Percentiles rank a stretch among this genome's conserved stretches.
phyloP scores from a whole-genome alignment of 2,113 vertebrate genomes.

The Lampris incognitus region DNA sequence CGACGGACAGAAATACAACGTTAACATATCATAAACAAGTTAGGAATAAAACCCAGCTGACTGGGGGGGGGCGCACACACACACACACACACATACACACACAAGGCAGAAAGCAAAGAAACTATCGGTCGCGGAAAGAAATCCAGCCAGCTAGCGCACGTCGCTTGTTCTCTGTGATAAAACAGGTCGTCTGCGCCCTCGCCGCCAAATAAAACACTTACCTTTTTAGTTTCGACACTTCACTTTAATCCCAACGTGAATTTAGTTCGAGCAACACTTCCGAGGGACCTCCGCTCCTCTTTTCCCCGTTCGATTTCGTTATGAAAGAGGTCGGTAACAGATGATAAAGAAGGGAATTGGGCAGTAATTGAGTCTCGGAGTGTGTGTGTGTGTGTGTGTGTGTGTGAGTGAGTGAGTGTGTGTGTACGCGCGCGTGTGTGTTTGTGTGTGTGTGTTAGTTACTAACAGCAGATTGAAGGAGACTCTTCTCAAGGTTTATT shows the following conservation, averaged over 20 bases:
- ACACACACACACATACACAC: background rate
- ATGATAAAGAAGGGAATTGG: conserved; percentile 87
- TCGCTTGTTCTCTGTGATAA: conserved; percentile 67
- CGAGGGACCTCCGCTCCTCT: conserved; percentile 71
- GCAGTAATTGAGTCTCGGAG: conserved; percentile 84
- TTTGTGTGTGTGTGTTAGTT: conserved; percentile 82
- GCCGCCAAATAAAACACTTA: conserved; percentile 79
- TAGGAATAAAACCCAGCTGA: conserved; percentile 61
- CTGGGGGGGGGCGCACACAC: conserved; percentile 22
- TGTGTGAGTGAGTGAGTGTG: conserved; percentile 56
- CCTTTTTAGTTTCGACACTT: conserved; percentile 84
- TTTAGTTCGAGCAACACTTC: conserved; percentile 77
- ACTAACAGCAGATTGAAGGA: conserved; percentile 90
- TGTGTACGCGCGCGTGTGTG: conserved; percentile 31
- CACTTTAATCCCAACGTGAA: conserved; percentile 80
- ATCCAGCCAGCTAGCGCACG: conserved; percentile 71
- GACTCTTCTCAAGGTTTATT: conserved; percentile 91
- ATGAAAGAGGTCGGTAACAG: conserved; percentile 82
- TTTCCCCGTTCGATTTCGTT: conserved; percentile 77
- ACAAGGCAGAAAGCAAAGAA: conserved; percentile 65
- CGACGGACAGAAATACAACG: conserved; percentile 25
- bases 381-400: conserved; percentile 77
- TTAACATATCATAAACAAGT: conserved; percentile 44
- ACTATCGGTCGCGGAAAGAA: conserved; percentile 66
- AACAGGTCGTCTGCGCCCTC: conserved; percentile 62